Evolutionary conservation across 1,140 invertebrate species (phyloP).

Genomic region (Drosophila mauritiana): DNA sequence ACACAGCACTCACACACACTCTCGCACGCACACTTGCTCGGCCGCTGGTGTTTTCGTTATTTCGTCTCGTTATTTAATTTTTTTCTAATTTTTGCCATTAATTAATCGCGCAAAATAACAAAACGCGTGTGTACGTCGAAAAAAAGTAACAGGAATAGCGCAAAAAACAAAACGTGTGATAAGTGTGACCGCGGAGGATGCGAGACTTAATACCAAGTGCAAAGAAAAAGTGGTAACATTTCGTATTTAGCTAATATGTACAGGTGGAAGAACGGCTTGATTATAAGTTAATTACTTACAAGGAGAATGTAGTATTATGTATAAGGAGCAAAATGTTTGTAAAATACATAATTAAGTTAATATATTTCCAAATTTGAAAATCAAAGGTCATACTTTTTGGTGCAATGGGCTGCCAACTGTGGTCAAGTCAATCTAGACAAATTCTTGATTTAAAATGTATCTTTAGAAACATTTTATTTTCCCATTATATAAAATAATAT

Average conservation of each 20-base stretch:
- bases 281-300: no score
- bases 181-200: constrained; percentile 13
- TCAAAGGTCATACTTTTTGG: background rate
- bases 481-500: no score
- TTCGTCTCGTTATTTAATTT: constrained; percentile 32
- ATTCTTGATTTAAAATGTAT: background rate
- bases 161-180: constrained; percentile 40
- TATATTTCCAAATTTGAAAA: background rate
- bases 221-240: background rate
- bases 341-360: no score
- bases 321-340: no score
- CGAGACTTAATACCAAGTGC: no score
- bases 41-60: constrained; percentile 37
- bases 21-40: constrained; percentile 37
- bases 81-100: constrained; percentile 46
- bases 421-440: background rate
- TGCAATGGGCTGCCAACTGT: constrained; percentile 1
- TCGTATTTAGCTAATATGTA: no score
- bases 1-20: constrained; percentile 32
- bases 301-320: no score
- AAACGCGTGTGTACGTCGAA: constrained; percentile 53
- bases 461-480: background rate
- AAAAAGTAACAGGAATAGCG: constrained; percentile 50
- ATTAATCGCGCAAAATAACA: constrained; percentile 63
- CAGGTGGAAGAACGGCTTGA: no score